Base-by-base conservation (phyloP, 1,140 invertebrate species). In the Camponotus floridanus region DNA sequence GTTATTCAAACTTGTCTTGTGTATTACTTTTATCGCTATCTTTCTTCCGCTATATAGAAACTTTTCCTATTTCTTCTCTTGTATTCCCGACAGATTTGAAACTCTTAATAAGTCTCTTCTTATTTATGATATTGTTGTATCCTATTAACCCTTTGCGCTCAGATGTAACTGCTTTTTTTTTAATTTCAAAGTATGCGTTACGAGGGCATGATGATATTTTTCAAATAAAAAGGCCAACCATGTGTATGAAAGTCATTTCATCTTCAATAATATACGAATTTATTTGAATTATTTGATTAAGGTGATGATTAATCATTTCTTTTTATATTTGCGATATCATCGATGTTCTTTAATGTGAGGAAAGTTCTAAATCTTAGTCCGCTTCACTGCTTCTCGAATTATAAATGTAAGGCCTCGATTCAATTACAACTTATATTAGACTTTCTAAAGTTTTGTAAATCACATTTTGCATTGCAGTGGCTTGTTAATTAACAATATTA, bases 391-490 rank as follows among this genome's bases (percentile, higher is more conserved):
- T 74, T 39, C 33, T 42, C 45, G 65, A 89, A 89, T 86, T 88
- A 76, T 74, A 86, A 88, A 67, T 90, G 85, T 91, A 91, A 91
- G 90, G 90, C 90, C 90, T 91, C 90, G 62, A 71, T 88, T 88
- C 68, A 71, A 51, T 88, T 64, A 85, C 26, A 91, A 91, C 61
- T 91, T 91, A 87, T 71, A 89, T 87, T 90, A 91, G 73, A 90
- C 76, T 88, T 91, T 86, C 88, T 85, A 48, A 79, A 68, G 59
- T 84, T 90, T 67, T 48, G 7, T 88, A 86, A 65, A 90, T 91
- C 85, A 91, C 90, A 88, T 81, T 86, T 59, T 21, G 11, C 48
- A 4, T 73, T 62, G 76, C 59, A 65, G 48, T 81, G 70, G 51
- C 61, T 74, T 57, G 70, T 62, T 42, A 45, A 21, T 45, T 81